Conservation (phyloP, 2,113 vertebrate genomes). For the Eublepharis macularius region DNA sequence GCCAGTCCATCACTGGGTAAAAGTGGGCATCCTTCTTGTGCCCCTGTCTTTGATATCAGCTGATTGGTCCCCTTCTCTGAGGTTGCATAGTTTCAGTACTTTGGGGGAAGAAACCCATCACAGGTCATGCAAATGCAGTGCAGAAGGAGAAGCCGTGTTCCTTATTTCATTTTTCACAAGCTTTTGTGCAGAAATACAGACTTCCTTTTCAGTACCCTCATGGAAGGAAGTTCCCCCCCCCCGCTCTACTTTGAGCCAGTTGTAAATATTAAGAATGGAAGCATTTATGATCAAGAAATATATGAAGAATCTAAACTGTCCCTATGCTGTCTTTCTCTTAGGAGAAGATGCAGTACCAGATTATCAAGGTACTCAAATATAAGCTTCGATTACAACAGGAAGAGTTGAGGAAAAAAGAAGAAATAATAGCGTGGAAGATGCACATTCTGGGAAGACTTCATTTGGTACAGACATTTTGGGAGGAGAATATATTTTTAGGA, state of each 20-base stretch:
- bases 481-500: too few species aligned
- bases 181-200: too few species aligned
- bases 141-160: too few species aligned
- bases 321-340: neutral
- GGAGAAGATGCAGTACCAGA: conserved; percentile 14
- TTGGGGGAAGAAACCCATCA: too few species aligned
- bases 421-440: conserved; percentile 12
- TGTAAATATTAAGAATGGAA: neutral
- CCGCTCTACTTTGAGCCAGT: neutral
- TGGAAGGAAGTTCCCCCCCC: neutral
- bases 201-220: too few species aligned
- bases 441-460: conserved; percentile 24
- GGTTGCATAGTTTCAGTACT: too few species aligned
- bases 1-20: too few species aligned
- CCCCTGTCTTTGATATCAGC: too few species aligned
- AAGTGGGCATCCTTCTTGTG: too few species aligned
- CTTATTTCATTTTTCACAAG: too few species aligned
- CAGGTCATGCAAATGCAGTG: too few species aligned
- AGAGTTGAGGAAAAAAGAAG: conserved; percentile 19
- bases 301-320: neutral
- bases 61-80: too few species aligned
- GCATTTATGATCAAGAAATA: neutral
- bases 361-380: neutral
- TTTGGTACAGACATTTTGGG: neutral
- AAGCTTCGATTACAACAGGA: conserved; percentile 20